Percentiles rank a stretch among this genome's conserved stretches.
phyloP scores from a whole-genome alignment of 1,140 invertebrate genomes.

The Dysdera silvatica region DNA sequence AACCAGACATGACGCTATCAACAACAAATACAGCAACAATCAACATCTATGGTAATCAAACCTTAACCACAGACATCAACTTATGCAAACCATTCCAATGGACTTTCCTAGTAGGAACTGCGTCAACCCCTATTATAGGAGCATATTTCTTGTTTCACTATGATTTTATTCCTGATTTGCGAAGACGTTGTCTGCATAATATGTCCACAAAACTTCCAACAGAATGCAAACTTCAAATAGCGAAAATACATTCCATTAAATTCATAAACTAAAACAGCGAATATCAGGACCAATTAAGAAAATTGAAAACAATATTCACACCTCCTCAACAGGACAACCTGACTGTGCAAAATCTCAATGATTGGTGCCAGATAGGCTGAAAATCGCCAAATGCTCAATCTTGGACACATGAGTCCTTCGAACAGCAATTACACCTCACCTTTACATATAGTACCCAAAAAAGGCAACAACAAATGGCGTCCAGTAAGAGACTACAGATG shows the following conservation, averaged over 20 bases:
- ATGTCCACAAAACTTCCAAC: neutral
- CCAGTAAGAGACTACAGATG: conserved; percentile 22
- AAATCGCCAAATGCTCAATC: conserved; percentile 3
- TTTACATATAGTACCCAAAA: conserved; percentile 35
- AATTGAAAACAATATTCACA: no score
- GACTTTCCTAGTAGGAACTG: conserved; percentile 17
- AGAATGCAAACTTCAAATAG: neutral
- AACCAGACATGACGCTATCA: neutral
- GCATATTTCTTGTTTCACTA: conserved; percentile 17
- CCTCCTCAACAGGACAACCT: conserved; percentile 12
- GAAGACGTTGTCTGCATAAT: neutral
- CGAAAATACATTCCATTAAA: no score
- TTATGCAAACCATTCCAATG: neutral
- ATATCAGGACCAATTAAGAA: no score
- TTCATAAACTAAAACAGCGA: no score
- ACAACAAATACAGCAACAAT: no score
- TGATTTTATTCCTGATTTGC: conserved; percentile 6
- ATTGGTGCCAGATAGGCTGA: no score
- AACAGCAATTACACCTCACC: conserved; percentile 31
- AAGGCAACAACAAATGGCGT: conserved; percentile 14
- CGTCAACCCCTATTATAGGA: conserved; percentile 19
- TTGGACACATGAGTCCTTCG: conserved; percentile 29
- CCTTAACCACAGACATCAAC: neutral
- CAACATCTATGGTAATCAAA: neutral
- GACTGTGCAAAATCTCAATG: neutral